Evolutionary conservation across 2,797 vertebrate species (phyloP), one percentile per base, ranked within the genome.

Genomic region (Myotis pilosus): DNA sequence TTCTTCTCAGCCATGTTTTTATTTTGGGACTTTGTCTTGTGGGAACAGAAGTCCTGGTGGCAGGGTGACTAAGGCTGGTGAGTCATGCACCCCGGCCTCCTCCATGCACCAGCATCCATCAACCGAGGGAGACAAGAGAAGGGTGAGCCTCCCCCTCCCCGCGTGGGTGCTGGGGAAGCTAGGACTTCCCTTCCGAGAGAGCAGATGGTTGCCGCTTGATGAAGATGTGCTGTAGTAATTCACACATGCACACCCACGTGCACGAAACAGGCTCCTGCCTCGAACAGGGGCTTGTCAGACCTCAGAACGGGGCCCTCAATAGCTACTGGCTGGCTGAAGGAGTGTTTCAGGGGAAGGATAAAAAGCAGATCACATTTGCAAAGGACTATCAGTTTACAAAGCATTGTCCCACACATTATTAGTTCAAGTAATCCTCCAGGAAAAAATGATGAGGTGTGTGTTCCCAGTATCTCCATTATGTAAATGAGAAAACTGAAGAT

Each of bases 31-130:
- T 36, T 89, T 38, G 15, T 79, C 25, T 69, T 38, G n/a, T 60
- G 22, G 44, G 79, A 51, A 95, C 82, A 94, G 57, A 93, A 95
- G 51, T 62, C 66, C 87, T 6, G 4, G 22, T 55, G 83, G 90
- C 81, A 78, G 78, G 13, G 51, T 96, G 81, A 96, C 74, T 94
- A 81, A 95, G 33, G 49, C 87, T 74, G 64, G 25, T 94, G 93
- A 96, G 60, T 95, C 97, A 95, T 6, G 4, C 9, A 16, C 23
- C 22, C 41, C 28, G 12, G 76, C 51, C 93, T 79, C 86, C 93
- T 82, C 75, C 23, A 0, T 7, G 25, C n/a, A 76, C 82, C 64
- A 20, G 55, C 74, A 71, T 49, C 79, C 44, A 41, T 30, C 44
- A 30, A 33, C 9, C 1, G 0, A 36, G 28, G 33, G 76, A 86